Evolutionary conservation across 2,113 vertebrate genomes (phyloP).

Genomic region (Euleptes europaea): DNA sequence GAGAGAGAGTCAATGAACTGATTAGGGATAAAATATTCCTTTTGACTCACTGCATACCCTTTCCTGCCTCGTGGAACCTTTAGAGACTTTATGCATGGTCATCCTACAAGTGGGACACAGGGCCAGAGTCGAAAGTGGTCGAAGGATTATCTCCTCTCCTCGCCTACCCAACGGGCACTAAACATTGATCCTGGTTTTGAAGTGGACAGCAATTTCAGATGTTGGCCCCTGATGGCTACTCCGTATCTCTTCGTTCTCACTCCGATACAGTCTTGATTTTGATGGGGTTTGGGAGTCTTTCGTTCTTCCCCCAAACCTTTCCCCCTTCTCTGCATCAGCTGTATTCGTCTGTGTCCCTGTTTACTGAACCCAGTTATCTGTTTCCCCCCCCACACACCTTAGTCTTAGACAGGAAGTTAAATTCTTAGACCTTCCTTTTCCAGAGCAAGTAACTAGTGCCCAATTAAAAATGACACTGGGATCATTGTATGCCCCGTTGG

Average conservation of each 20-base stretch:
- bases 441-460: neutral
- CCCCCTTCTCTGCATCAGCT: neutral
- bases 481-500: fast-evolving
- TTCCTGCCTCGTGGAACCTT: neutral
- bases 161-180: neutral
- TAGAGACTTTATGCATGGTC: neutral
- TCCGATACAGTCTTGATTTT: neutral
- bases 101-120: neutral
- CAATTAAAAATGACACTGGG: neutral
- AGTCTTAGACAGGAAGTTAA: neutral
- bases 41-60: neutral
- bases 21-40: neutral
- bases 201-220: neutral
- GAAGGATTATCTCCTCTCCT: neutral
- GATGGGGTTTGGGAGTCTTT: neutral
- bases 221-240: neutral
- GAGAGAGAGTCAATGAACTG: neutral
- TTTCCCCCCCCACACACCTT: no score
- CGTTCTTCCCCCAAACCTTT: neutral
- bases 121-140: neutral
- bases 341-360: neutral
- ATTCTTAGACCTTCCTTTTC: neutral
- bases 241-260: neutral
- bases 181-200: neutral
- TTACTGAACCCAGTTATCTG: neutral